Base-by-base conservation (phyloP, 2,113 vertebrate genomes). In the Laticauda colubrina region DNA sequence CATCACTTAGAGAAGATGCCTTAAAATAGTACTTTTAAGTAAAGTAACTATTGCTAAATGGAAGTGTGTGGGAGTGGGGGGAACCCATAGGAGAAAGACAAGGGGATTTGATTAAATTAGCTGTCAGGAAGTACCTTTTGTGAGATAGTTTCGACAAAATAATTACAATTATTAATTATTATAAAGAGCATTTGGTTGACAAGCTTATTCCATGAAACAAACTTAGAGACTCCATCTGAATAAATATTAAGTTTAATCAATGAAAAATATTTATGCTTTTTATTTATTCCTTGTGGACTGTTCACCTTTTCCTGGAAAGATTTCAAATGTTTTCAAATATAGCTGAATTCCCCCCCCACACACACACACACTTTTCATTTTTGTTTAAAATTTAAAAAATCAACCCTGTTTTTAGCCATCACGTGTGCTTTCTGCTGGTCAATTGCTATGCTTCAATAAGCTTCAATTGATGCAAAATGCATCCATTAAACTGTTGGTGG, bases 141-240 rank as follows among this genome's bases (percentile, higher is more conserved):
- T 75, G 24, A 89, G 87, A 64, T 0, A 5, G 75, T 91, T 93
- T 88, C 93, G 20, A 69, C 59, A 81, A 86, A 93, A 48, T 20
- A 24, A 89, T 34, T 91, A 54, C 87, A 93, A 91, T 14, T 45
- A 45, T 45, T 45, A 45, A 45, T 45, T 85, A 56, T 51, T 53
- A 21, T 8, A 45, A 88, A 34, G 55, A 75, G 45, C 12, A 45
- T n/a, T 87, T 43, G 48, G 23, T 3, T 7, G 14, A 89, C n/a
- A 75, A 69, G 89, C 61, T 86, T 93, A 89, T 86, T 89, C 29
- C 5, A n/a, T 56, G 51, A 89, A 90, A 43, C 7, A 55, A 89
- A 85, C 5, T 43, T 53, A 51, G 39, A 34, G 51, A 53, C 6
- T 57, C 26, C 45, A 81, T 39, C 15, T 39, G 8, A 39, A 81